Evolutionary conservation across 1,140 invertebrate species (phyloP).

Genomic region (Metopolophium dirhodum): DNA sequence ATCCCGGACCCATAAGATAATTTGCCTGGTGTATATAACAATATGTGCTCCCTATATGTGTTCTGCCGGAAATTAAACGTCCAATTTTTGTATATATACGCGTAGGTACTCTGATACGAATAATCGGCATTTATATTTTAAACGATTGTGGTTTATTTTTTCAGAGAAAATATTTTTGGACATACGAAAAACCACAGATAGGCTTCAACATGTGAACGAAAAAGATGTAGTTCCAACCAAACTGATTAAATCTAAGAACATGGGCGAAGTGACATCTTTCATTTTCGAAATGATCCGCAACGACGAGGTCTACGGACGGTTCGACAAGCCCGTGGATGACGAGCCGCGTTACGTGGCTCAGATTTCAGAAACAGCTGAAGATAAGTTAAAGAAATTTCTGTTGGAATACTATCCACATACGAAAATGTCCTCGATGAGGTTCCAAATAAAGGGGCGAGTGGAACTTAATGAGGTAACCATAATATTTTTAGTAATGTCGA

Average conservation of each 20-base stretch:
- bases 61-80: too few relatives aligned
- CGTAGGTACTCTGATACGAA: too few relatives aligned
- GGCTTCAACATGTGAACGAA: neutral
- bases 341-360: neutral
- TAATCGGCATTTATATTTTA: too few relatives aligned
- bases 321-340: neutral
- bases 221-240: neutral
- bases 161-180: neutral
- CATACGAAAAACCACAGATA: neutral
- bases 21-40: too few relatives aligned
- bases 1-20: too few relatives aligned
- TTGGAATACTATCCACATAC: neutral
- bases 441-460: neutral
- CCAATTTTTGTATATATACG: too few relatives aligned
- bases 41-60: too few relatives aligned
- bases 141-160: neutral
- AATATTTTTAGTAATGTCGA: neutral
- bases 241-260: neutral
- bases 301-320: neutral
- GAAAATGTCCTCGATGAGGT: neutral
- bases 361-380: neutral
- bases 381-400: neutral
- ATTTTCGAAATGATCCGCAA: neutral
- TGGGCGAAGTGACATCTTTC: neutral
- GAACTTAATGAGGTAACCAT: neutral